Conservation (phyloP, 2,888 invertebrate species). For the Orthosia cruda region DNA sequence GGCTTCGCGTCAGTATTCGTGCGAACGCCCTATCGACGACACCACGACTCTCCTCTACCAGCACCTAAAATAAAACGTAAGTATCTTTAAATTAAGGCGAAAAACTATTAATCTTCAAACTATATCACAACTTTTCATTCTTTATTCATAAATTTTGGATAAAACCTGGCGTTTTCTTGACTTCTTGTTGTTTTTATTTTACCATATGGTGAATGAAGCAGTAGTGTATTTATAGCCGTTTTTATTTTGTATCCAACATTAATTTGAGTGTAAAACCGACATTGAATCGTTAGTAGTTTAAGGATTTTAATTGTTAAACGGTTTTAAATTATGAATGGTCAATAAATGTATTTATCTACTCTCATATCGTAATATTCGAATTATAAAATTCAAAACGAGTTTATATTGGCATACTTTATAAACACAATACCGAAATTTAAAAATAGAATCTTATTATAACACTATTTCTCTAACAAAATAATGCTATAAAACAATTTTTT, state of each 20-base stretch:
- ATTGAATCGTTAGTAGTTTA: neutral
- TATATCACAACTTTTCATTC: neutral
- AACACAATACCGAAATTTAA: no score
- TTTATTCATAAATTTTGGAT: neutral
- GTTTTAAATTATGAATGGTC: neutral
- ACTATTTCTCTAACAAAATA: no score
- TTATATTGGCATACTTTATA: no score
- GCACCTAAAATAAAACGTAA: constrained; percentile 27
- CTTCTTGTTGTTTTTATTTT: neutral
- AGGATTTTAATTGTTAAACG: neutral
- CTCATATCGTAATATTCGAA: no score
- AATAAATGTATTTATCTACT: neutral
- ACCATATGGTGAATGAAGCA: neutral
- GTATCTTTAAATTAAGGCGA: constrained; percentile 4
- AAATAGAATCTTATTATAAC: no score
- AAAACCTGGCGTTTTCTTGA: neutral
- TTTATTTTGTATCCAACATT: neutral
- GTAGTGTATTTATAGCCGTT: constrained; percentile 16
- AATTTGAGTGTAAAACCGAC: constrained; percentile 9
- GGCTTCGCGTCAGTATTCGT: constrained; percentile 18
- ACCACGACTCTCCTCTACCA: constrained; percentile 2
- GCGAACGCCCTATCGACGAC: constrained; percentile 20
- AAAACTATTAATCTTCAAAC: neutral
- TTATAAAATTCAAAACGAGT: no score
- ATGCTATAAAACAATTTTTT: no score